Evolutionary conservation across 2,113 vertebrate species (phyloP).

Genomic region (Leucopternis melanops): DNA sequence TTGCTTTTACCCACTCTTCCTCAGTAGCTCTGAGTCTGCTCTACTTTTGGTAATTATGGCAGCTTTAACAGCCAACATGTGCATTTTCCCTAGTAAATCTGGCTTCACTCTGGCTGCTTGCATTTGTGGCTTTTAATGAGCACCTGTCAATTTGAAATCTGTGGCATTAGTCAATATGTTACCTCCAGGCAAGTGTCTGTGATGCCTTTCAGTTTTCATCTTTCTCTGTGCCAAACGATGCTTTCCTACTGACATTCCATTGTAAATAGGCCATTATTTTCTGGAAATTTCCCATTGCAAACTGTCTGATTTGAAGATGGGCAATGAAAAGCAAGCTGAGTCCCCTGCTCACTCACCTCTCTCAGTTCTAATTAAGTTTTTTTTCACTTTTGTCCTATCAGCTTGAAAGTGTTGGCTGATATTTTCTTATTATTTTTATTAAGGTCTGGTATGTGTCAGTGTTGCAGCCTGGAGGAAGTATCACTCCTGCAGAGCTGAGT

Average conservation of each 20-base stretch:
- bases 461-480: background rate
- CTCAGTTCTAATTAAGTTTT: background rate
- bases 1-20: background rate
- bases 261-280: conserved; percentile 7
- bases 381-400: background rate
- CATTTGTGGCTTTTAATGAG: background rate
- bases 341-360: background rate
- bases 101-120: background rate
- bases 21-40: background rate
- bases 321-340: background rate
- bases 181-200: background rate
- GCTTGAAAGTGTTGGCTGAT: background rate
- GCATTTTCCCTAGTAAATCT: background rate
- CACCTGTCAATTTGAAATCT: background rate
- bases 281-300: background rate
- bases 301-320: background rate
- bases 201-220: background rate
- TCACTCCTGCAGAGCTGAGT: background rate
- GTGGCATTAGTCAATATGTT: conserved; percentile 2
- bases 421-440: background rate
- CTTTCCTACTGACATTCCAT: background rate
- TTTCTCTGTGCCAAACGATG: background rate
- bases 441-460: background rate
- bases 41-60: background rate
- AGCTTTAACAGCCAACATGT: background rate